A percentile compares a stretch with the other conserved stretches of the same genome.
These are phyloP conservation scores for Cheilosia scutellata DNA, from an alignment of 2,888 invertebrate genomes.

Conservation along the genomic window DNA sequence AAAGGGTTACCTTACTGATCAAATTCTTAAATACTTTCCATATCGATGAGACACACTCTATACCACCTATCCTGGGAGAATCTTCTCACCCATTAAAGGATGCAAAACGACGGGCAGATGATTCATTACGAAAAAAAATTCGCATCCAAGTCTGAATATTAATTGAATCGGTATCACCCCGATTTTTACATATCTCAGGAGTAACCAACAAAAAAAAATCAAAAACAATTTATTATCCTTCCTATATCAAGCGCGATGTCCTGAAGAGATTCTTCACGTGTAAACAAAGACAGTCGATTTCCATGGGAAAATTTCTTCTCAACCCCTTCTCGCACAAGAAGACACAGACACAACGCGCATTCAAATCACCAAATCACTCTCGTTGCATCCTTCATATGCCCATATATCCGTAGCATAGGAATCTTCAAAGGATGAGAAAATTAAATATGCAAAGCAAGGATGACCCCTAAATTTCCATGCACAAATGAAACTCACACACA, in stretches of 20 bases:
- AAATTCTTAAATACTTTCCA: constrained; percentile 58
- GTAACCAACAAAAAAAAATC: constrained; percentile 13
- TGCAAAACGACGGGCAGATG: constrained; percentile 64
- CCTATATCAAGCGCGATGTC: constrained; percentile 58
- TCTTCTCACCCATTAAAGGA: constrained; percentile 71
- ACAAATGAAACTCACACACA: constrained; percentile 32
- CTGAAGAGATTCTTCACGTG: constrained; percentile 72
- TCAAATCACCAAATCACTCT: constrained; percentile 72
- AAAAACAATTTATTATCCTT: constrained; percentile 72
- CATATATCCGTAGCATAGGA: neutral
- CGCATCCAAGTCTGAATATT: constrained; percentile 75
- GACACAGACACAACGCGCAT: constrained; percentile 59
- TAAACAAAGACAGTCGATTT: constrained; percentile 73
- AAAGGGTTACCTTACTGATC: constrained; percentile 70
- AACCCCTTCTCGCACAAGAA: constrained; percentile 63
- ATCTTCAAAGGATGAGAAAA: constrained; percentile 69
- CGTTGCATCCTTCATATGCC: constrained; percentile 57
- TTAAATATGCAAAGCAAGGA: constrained; percentile 76
- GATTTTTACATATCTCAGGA: constrained; percentile 53
- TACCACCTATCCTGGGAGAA: constrained; percentile 60
- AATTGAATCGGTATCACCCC: constrained; percentile 73
- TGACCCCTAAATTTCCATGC: constrained; percentile 71
- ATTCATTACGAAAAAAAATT: constrained; percentile 60
- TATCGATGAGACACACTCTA: constrained; percentile 53
- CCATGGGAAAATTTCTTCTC: constrained; percentile 74